These are phyloP conservation scores for Paedocypris micromegethes DNA, from an alignment of 2,797 vertebrate genomes.

Conservation along the genomic window DNA sequence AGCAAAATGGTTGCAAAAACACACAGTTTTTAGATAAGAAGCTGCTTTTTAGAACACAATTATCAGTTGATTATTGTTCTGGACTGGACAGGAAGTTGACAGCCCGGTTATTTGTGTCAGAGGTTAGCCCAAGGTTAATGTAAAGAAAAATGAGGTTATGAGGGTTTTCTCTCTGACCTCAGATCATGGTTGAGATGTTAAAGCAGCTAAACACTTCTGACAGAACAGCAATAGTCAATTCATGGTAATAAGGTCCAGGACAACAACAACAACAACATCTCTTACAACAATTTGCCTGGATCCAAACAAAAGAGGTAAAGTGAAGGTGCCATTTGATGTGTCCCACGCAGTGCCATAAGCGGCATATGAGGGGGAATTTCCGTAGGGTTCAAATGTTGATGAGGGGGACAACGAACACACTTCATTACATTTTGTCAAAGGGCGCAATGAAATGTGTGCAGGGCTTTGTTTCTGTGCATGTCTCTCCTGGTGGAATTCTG, in stretches of 20 bases:
- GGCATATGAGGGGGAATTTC: slow-evolving; percentile 72
- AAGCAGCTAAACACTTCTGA: slow-evolving; percentile 61
- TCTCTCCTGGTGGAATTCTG: slow-evolving; percentile 74
- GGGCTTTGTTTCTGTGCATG: slow-evolving; percentile 77
- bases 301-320: slow-evolving; percentile 63
- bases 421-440: slow-evolving; percentile 86
- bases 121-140: slow-evolving; percentile 58
- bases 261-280: slow-evolving; percentile 58
- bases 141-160: slow-evolving; percentile 50
- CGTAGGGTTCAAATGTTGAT: slow-evolving; percentile 70
- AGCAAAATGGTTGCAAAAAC: too few species aligned
- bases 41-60: not conserved
- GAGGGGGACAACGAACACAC: slow-evolving; percentile 76
- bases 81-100: not conserved
- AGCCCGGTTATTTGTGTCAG: slow-evolving; percentile 12
- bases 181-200: slow-evolving; percentile 41
- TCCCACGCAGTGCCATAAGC: slow-evolving; percentile 71
- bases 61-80: slow-evolving; percentile 8
- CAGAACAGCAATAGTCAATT: slow-evolving; percentile 59
- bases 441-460: slow-evolving; percentile 74
- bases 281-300: slow-evolving; percentile 63
- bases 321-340: slow-evolving; percentile 72
- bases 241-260: slow-evolving; percentile 61
- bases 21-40: too few species aligned
- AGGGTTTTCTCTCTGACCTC: slow-evolving; percentile 44